Conservation (phyloP, 2,113 vertebrate genomes). For the Jacana jacana region DNA sequence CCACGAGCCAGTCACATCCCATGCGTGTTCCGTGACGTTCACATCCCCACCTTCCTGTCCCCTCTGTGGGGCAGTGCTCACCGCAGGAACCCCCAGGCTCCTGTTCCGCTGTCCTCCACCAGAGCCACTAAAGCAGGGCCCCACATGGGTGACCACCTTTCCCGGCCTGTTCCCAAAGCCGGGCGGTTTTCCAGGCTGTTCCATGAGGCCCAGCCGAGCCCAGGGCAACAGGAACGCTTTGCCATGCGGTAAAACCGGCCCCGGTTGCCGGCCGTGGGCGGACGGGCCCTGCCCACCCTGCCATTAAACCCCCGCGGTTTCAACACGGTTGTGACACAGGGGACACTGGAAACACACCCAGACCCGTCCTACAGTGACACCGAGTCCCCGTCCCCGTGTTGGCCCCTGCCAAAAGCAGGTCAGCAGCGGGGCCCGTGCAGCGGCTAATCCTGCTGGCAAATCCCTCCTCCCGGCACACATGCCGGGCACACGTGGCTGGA, state of each 20-base stretch:
- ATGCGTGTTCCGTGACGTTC: accelerated
- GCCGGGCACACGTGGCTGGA: background rate
- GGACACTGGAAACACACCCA: background rate
- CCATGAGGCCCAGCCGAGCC: background rate
- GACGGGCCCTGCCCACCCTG: background rate
- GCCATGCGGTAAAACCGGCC: background rate
- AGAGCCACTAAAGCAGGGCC: accelerated
- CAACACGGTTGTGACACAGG: accelerated
- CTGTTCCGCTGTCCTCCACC: background rate
- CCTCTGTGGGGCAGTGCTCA: accelerated
- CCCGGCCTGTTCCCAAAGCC: accelerated
- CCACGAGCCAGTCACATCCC: background rate
- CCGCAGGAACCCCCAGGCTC: background rate
- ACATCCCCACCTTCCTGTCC: accelerated
- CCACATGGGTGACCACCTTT: accelerated
- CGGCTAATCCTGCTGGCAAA: background rate
- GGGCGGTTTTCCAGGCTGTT: accelerated
- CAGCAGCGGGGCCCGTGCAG: background rate
- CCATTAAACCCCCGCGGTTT: background rate
- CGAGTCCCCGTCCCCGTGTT: accelerated
- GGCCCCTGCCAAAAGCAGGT: background rate
- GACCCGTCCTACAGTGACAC: accelerated
- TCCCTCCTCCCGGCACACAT: background rate
- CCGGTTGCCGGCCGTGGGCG: accelerated
- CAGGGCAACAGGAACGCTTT: background rate